Evolutionary conservation across 2,797 vertebrate genomes (phyloP).

Genomic region (Danio aesculapii): DNA sequence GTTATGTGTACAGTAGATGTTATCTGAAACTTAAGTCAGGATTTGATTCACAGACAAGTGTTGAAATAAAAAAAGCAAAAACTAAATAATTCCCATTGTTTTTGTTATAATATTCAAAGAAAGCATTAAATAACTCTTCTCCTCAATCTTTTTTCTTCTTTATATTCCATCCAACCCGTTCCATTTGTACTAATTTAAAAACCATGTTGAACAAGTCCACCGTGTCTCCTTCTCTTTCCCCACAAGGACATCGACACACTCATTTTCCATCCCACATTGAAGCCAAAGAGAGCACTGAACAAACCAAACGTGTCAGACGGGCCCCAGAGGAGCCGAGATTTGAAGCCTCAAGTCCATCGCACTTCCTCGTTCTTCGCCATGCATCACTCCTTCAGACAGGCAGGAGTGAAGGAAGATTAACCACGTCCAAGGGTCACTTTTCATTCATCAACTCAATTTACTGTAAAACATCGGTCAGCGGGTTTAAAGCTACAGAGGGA

Average conservation of each 20-base stretch:
- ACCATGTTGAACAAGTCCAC: slow-evolving; percentile 41
- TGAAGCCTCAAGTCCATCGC: slow-evolving; percentile 37
- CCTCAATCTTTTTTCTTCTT: slow-evolving; percentile 6
- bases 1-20: no score
- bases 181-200: slow-evolving; percentile 49
- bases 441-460: slow-evolving; percentile 67
- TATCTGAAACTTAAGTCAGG: no score
- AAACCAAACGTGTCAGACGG: slow-evolving; percentile 54
- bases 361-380: slow-evolving; percentile 35
- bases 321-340: slow-evolving; percentile 36
- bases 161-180: slow-evolving; percentile 4
- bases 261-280: slow-evolving; percentile 37
- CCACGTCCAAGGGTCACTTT: slow-evolving; percentile 59
- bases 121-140: neutral
- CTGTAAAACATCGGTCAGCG: slow-evolving; percentile 57
- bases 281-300: slow-evolving; percentile 43
- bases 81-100: no score
- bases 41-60: no score
- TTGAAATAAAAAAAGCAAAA: no score
- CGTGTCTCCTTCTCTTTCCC: slow-evolving; percentile 23
- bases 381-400: slow-evolving; percentile 41
- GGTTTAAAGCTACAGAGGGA: slow-evolving; percentile 23
- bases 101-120: no score
- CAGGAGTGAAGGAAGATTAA: slow-evolving; percentile 49
- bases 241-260: slow-evolving; percentile 30